Evolutionary conservation across 1,140 invertebrate species (phyloP).

Genomic region (Holotrichia oblita): DNA sequence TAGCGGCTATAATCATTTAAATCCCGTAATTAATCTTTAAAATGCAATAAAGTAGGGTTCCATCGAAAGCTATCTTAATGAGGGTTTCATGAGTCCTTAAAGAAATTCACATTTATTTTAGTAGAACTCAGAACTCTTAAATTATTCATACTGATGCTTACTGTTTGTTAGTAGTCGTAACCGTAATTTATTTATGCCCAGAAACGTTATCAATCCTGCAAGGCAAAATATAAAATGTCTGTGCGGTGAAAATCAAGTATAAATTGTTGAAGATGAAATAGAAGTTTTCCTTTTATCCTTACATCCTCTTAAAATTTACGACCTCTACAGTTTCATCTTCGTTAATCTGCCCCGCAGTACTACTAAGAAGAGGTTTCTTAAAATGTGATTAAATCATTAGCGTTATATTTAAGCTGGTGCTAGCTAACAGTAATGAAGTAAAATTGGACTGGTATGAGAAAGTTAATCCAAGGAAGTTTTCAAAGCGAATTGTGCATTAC

Average conservation of each 20-base stretch:
- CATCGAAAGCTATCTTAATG: constrained; percentile 25
- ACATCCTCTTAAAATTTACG: neutral
- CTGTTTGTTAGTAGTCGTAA: neutral
- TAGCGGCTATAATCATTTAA: neutral
- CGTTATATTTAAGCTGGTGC: neutral
- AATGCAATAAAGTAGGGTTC: constrained; percentile 10
- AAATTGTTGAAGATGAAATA: neutral
- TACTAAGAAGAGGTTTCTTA: neutral
- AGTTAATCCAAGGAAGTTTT: no score
- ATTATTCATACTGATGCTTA: constrained; percentile 25
- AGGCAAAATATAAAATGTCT: constrained; percentile 4
- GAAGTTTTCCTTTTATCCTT: neutral
- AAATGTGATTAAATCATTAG: neutral
- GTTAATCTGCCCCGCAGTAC: neutral
- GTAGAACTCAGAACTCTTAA: constrained; percentile 19
- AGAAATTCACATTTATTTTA: constrained; percentile 29
- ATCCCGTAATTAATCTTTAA: constrained; percentile 21
- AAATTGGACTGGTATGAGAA: neutral
- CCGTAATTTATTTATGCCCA: constrained; percentile 17
- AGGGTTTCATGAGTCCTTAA: constrained; percentile 10
- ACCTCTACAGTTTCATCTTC: neutral
- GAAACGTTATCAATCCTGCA: constrained; percentile 16
- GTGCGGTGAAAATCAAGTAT: constrained; percentile 16
- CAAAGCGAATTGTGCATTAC: no score
- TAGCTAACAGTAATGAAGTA: neutral